Base-by-base conservation (phyloP, 2,888 invertebrate species). In the Limnephilus lunatus region DNA sequence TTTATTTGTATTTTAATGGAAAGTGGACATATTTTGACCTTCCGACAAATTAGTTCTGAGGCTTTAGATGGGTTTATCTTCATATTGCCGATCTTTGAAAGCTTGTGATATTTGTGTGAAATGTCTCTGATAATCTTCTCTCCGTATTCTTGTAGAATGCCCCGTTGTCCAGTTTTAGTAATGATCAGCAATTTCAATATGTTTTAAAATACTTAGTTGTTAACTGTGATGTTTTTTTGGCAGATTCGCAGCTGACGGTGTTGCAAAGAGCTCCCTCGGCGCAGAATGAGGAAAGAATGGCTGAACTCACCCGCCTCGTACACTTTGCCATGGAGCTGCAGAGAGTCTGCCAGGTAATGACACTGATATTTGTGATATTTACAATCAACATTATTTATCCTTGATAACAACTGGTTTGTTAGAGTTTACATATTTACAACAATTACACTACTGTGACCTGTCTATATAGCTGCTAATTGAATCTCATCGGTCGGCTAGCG, bases 261-360 rank as follows among this genome's bases (percentile, higher is more conserved):
- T 80, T 91, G 89, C 93, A 93, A 87, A 14, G 95, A 95, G 93
- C 95, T 95, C 95, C 94, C 68, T 68, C 0, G 93, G 94, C 94
- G 44, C 80, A 94, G 95, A 12, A 95, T 95, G 0, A 95, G 32
- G 94, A 91, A 94, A 94, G 94, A 86, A 81, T 95, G 94, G 92
- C 96, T 0, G 95, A 96, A 85, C 96, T 97, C 86, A 96, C 97
- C 94, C 96, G 96, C 94, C 96, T 98, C 93, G 97, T 97, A 94
- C 97, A 97, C 94, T 97, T 97, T 94, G 97, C 97, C n/a, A 96
- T 97, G 44, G 97, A 98, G 94, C 95, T 98, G 93, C 98, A 98
- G 95, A 96, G 97, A 92, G 96, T 97, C 94, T 98, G 98, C 95
- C 96, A 97, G 95, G 98, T 98, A 95, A 96, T 95, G 83, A 35